A percentile compares a stretch with the other conserved stretches of the same genome.
Evolutionary conservation across 2,113 vertebrate species (phyloP).

Genomic region (Alosa alosa): DNA sequence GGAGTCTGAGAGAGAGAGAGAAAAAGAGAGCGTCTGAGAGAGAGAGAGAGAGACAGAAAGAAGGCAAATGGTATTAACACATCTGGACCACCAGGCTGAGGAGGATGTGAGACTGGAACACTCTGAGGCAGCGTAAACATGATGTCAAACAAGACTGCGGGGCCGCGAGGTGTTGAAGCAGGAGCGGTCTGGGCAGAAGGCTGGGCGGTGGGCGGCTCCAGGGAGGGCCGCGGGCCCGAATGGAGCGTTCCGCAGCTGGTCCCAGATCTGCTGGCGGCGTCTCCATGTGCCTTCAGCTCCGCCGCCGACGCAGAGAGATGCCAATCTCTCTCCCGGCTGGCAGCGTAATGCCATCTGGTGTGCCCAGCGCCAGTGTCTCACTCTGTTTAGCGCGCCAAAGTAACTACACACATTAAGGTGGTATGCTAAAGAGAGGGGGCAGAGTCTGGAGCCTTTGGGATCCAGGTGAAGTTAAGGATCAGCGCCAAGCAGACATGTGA

Average conservation of each 20-base stretch:
- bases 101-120: not conserved
- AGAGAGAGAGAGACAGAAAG: slow-evolving; percentile 28
- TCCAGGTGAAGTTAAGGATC: not conserved
- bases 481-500: not conserved
- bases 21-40: slow-evolving; percentile 34
- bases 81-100: slow-evolving; percentile 1
- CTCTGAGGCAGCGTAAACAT: not conserved
- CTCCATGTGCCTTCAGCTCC: not conserved
- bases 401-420: not conserved
- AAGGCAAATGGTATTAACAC: slow-evolving; percentile 33
- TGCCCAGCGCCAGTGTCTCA: not conserved
- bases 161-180: not conserved
- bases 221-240: not conserved
- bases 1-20: not conserved
- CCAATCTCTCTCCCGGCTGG: not conserved
- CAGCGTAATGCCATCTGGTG: not conserved
- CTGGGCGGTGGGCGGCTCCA: not conserved
- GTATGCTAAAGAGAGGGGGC: not conserved
- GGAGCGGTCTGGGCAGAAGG: not conserved
- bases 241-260: not conserved
- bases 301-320: not conserved
- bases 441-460: not conserved
- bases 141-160: not conserved
- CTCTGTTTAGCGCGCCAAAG: not conserved
- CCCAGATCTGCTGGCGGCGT: not conserved